A percentile compares a stretch with the other conserved stretches of the same genome.
These are phyloP conservation scores for Naja naja DNA, from an alignment of 2,113 vertebrate species.

Conservation along the genomic window DNA sequence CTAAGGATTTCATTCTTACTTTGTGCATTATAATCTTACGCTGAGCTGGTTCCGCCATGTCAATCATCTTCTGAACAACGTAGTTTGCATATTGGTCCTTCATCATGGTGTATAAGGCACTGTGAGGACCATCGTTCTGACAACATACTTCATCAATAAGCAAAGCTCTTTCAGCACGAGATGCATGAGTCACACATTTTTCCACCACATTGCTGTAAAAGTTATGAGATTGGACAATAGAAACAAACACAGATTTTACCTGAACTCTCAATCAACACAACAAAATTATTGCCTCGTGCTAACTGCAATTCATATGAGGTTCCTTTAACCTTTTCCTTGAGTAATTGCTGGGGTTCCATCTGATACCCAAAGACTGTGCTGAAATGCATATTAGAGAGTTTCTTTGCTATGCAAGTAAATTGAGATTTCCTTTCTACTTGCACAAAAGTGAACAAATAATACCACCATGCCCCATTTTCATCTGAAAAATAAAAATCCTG, in stretches of 20 bases:
- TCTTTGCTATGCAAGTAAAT: not conserved
- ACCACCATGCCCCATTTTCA: not conserved
- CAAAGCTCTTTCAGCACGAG: constrained; percentile 91
- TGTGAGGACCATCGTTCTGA: constrained; percentile 97
- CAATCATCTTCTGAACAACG: constrained; percentile 98
- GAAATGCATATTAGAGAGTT: not conserved
- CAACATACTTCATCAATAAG: constrained; percentile 97
- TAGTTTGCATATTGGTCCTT: constrained; percentile 99
- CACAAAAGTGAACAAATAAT: not conserved
- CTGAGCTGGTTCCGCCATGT: constrained; percentile 96
- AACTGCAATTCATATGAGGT: not conserved
- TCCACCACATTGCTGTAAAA: constrained; percentile 91
- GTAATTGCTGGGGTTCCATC: not conserved
- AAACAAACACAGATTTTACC: not conserved
- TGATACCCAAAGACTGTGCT: not conserved
- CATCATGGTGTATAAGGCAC: constrained; percentile 99
- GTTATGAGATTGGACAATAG: not conserved
- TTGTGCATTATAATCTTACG: constrained; percentile 99
- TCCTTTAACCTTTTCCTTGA: not conserved
- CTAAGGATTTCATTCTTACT: constrained; percentile 64
- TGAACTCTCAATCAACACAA: not conserved
- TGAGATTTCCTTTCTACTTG: not conserved
- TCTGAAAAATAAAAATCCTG: not conserved
- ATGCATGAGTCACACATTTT: constrained; percentile 96
- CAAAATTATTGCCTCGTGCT: not conserved